Percentiles rank a stretch among this genome's conserved stretches.
Evolutionary conservation across 2,888 invertebrate species (phyloP).

Genomic region (Hypselothyrea guttata): DNA sequence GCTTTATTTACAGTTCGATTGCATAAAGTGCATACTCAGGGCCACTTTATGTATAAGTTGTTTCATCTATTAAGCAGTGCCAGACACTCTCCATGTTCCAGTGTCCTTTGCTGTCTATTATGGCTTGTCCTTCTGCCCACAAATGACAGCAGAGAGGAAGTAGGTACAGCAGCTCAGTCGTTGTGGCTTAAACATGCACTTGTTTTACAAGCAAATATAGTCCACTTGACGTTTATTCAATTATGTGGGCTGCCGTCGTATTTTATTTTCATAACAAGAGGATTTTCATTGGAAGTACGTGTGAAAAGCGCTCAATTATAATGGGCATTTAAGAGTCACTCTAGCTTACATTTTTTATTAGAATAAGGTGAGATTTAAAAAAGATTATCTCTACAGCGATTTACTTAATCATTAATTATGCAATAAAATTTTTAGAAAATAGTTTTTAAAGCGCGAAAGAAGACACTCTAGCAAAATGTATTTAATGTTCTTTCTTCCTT

Average conservation of each 20-base stretch:
- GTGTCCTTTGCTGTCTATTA: conserved; percentile 17
- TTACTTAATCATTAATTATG: too few relatives aligned
- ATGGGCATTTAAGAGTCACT: conserved; percentile 24
- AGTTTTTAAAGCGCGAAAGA: too few relatives aligned
- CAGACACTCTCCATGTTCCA: conserved; percentile 9
- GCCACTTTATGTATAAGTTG: conserved; percentile 31
- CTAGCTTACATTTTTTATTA: conserved; percentile 2
- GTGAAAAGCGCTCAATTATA: conserved; percentile 38
- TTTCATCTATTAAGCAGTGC: conserved; percentile 8
- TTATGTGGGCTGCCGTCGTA: conserved; percentile 15
- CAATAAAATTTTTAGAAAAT: too few relatives aligned
- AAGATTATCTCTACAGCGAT: too few relatives aligned
- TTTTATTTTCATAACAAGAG: conserved; percentile 5
- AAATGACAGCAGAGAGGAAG: conserved; percentile 20
- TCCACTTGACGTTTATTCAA: conserved; percentile 42
- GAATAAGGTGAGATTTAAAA: too few relatives aligned
- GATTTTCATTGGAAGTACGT: conserved; percentile 21
- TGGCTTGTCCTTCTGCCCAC: conserved; percentile 19
- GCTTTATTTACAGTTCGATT: conserved; percentile 5
- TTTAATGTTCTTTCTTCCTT: too few relatives aligned
- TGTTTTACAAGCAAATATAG: conserved; percentile 13
- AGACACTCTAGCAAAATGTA: too few relatives aligned
- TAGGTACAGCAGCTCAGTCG: conserved; percentile 8
- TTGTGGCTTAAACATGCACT: conserved; percentile 25
- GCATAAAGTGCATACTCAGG: conserved; percentile 13